Base-by-base conservation (phyloP, 92 coral and sea anemone species). In the Desmophyllum pertusum region DNA sequence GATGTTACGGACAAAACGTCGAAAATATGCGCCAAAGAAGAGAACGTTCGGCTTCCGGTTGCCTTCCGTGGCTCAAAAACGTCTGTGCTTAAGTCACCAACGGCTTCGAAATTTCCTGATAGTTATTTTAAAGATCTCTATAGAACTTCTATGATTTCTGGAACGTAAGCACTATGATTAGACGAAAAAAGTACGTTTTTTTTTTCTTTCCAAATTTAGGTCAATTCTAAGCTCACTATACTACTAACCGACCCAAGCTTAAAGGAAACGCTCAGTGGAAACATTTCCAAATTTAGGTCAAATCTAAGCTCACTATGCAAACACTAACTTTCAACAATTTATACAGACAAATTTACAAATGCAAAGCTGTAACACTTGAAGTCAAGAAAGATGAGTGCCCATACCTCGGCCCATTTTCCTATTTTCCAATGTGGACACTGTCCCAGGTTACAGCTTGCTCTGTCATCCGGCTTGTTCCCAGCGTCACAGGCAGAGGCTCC, bases 321-420 rank as follows among this genome's bases (percentile, higher is more conserved):
- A 59, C 25, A 1, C 21, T 14, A 18, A 21, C 33, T 59, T 29
- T 59, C 63, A 45, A 21, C 5, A 10, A 48, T 13, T 25, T 9
- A n/a, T n/a, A 59, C 65, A 55, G 29, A 23, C 0, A 66, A 6
- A 66, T 31, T 8, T 65, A 39, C 31, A 10, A 19, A 7, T 1
- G 59, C 14, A 40, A 51, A 23, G 73, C 31, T 72, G 33, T 18
- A 73, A 75, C 8, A 15, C 6, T 52, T 52, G 4, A 18, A 53
- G 19, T 18, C 61, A 53, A 53, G 3, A 75, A 55, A 59, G 25
- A 77, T 38, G 3, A 65, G 39, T 8, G 57, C 7, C 3, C 52
- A 71, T 80, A 94, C 99, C 93, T 88, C 80, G 29, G 90, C 63
- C 99, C 99, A 96, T 31, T 92, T 84, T 38, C 99, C 98, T 17